Percentiles rank a stretch among this genome's conserved stretches.
Conservation (phyloP, 2,113 vertebrate species). For the Glareola pratincola region DNA sequence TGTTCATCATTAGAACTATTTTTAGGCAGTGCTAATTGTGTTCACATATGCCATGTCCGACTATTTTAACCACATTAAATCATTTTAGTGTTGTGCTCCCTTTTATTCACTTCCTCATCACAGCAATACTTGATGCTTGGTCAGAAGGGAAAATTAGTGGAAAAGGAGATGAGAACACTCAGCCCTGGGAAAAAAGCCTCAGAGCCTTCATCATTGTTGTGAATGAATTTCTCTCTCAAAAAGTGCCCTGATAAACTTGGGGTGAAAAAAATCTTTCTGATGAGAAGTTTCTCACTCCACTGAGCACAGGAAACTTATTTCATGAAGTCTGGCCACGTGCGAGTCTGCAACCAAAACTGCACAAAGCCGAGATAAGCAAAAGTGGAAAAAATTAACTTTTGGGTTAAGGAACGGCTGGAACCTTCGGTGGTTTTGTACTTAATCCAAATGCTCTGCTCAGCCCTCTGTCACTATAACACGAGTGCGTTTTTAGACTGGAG, state of each 20-base stretch:
- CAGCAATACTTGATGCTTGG: background rate
- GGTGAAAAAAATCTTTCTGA: background rate
- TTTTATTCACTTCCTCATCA: background rate
- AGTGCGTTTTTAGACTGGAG: background rate
- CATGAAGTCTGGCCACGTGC: background rate
- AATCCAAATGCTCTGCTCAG: background rate
- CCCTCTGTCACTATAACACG: background rate
- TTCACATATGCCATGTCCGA: background rate
- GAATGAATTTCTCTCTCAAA: background rate
- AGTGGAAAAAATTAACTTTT: background rate
- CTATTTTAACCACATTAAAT: background rate
- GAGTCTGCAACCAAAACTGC: background rate
- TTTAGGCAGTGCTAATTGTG: background rate
- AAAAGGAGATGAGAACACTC: background rate
- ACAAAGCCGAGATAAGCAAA: slow-evolving; percentile 24
- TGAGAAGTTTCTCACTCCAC: background rate
- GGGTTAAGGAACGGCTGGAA: background rate
- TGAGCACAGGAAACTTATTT: background rate
- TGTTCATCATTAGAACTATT: background rate
- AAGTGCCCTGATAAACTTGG: background rate
- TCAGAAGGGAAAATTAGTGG: background rate
- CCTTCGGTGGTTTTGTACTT: background rate
- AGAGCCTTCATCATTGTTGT: background rate
- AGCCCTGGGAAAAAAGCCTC: background rate
- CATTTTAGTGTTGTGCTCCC: background rate